Conservation (phyloP, 2,888 invertebrate species). For the Nymphalis c-album region DNA sequence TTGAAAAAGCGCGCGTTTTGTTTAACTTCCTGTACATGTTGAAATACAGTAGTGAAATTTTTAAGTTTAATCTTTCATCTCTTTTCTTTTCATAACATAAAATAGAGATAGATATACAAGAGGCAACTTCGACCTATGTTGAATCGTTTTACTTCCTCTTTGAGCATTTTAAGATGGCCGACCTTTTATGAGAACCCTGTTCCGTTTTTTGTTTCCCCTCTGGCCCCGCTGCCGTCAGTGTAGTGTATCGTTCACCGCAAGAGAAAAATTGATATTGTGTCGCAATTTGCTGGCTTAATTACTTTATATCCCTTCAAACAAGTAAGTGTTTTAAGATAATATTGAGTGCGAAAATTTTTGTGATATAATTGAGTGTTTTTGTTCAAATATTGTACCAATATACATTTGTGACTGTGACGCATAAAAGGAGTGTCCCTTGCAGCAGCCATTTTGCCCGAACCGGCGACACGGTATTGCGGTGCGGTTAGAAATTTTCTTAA, state of each 20-base stretch:
- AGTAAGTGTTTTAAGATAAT: slow-evolving; percentile 74
- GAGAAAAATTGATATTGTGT: slow-evolving; percentile 79
- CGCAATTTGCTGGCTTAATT: slow-evolving; percentile 80
- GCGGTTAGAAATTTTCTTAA: slow-evolving; percentile 63
- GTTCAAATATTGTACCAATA: slow-evolving; percentile 50
- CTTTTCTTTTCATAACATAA: slow-evolving; percentile 27
- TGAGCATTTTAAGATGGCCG: slow-evolving; percentile 59
- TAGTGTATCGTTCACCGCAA: slow-evolving; percentile 81
- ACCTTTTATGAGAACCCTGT: slow-evolving; percentile 75
- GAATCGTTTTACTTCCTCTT: slow-evolving; percentile 27
- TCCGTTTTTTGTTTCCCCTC: slow-evolving; percentile 81
- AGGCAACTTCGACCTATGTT: slow-evolving; percentile 16
- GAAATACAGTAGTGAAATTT: slow-evolving; percentile 24
- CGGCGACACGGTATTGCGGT: slow-evolving; percentile 79
- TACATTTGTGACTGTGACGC: slow-evolving; percentile 81
- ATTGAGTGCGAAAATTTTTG: slow-evolving; percentile 61
- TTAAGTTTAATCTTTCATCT: slow-evolving; percentile 40
- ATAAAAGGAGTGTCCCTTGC: slow-evolving; percentile 83
- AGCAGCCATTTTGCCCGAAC: slow-evolving; percentile 82
- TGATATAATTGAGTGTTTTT: slow-evolving; percentile 57
- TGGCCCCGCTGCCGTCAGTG: slow-evolving; percentile 80
- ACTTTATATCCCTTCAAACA: slow-evolving; percentile 80
- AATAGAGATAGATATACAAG: slow-evolving; percentile 32
- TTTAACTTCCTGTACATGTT: slow-evolving; percentile 14
- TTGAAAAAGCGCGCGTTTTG: slow-evolving; percentile 33